Evolutionary conservation across 2,888 invertebrate genomes (phyloP).

Genomic region (Polyommatus icarus): DNA sequence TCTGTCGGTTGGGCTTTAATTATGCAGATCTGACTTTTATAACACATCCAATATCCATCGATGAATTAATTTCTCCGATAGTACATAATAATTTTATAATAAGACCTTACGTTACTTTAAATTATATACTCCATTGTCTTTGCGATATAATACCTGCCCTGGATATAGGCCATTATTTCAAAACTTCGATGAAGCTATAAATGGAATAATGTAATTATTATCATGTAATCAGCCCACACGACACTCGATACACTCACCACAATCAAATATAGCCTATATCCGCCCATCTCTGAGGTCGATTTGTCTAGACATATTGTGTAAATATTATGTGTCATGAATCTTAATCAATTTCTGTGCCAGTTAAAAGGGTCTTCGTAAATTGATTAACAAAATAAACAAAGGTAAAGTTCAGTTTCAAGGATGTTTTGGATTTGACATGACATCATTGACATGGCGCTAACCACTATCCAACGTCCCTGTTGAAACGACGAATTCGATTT

Average conservation of each 20-base stretch:
- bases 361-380: not conserved
- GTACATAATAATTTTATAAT: not conserved
- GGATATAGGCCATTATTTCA: not conserved
- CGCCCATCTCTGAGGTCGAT: not conserved
- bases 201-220: not conserved
- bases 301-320: slow-evolving; percentile 3
- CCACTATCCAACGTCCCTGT: no score
- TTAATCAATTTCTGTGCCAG: not conserved
- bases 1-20: not conserved
- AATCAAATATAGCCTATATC: slow-evolving; percentile 15
- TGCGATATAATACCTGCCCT: not conserved
- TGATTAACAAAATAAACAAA: not conserved
- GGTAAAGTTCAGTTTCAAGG: no score
- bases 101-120: not conserved
- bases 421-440: no score
- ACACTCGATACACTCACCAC: slow-evolving; percentile 5
- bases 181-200: not conserved
- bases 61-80: not conserved
- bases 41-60: not conserved
- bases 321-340: not conserved
- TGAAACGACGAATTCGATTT: no score
- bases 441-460: no score
- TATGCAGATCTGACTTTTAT: not conserved
- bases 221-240: not conserved
- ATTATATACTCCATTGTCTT: not conserved